phyloP scores from a whole-genome alignment of 1,140 invertebrate species.

The Campoletis sonorensis region DNA sequence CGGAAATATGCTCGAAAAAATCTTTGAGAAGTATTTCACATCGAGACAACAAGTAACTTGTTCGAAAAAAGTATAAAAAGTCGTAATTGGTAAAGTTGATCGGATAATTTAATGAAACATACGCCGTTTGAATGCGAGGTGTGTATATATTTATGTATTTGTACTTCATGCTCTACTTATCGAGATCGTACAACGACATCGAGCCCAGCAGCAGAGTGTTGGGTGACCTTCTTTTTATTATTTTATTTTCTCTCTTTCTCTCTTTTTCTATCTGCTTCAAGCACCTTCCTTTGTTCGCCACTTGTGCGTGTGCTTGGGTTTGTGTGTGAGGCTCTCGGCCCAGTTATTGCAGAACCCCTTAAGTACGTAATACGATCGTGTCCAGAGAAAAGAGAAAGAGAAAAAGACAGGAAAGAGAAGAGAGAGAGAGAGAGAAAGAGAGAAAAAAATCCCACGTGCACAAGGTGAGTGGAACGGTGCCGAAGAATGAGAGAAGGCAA shows the following conservation, averaged over 20 bases:
- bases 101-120: background rate
- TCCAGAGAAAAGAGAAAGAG: conserved; percentile 30
- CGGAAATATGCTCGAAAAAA: no score
- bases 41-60: no score
- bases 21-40: no score
- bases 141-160: conserved; percentile 39
- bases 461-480: conserved; percentile 18
- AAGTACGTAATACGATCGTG: conserved; percentile 53
- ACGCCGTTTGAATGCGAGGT: background rate
- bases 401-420: conserved; percentile 28
- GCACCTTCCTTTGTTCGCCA: conserved; percentile 38
- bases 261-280: conserved; percentile 9
- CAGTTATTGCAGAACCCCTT: conserved; percentile 32
- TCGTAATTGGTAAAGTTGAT: background rate
- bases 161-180: conserved; percentile 74
- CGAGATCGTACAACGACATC: conserved; percentile 55
- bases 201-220: conserved; percentile 21
- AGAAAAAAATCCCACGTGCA: conserved; percentile 39
- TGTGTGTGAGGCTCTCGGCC: conserved; percentile 14
- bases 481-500: conserved; percentile 3
- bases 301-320: background rate
- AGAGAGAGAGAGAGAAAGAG: conserved; percentile 43
- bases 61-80: no score
- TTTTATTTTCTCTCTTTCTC: conserved; percentile 49
- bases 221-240: conserved; percentile 29